Conservation (phyloP, 2,113 vertebrate genomes). For the Labeo rohita region DNA sequence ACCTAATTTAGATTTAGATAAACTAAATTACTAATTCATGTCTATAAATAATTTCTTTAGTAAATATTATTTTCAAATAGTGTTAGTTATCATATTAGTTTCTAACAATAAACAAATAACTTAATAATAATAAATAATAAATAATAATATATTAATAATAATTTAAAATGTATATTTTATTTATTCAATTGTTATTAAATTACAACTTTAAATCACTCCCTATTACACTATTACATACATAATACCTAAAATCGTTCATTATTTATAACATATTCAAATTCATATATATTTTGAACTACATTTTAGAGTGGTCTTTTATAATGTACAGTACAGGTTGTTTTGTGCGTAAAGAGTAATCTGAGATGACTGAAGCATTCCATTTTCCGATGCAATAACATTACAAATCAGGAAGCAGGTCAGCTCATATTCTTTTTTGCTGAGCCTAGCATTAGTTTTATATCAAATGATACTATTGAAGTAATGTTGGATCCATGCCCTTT, state of each 20-base stretch:
- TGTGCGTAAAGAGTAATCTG: background rate
- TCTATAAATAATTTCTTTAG: background rate
- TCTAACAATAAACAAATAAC: background rate
- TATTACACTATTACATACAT: too few relatives aligned
- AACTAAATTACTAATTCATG: too few relatives aligned
- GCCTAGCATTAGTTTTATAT: background rate
- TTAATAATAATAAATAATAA: too few relatives aligned
- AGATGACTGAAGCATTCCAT: background rate
- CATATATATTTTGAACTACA: background rate
- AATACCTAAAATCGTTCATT: too few relatives aligned
- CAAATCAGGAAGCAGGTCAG: background rate
- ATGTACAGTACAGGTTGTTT: too few relatives aligned
- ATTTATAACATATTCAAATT: background rate
- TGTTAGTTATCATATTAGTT: background rate
- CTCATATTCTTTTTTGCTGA: background rate
- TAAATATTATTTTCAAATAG: too few relatives aligned
- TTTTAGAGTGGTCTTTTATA: too few relatives aligned
- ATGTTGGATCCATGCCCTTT: conserved; percentile 1
- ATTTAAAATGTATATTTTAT: too few relatives aligned
- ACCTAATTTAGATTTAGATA: background rate
- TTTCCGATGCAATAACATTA: background rate
- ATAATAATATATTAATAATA: too few relatives aligned
- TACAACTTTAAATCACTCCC: too few relatives aligned
- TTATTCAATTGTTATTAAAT: too few relatives aligned
- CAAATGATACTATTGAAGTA: conserved; percentile 3